phyloP scores from a whole-genome alignment of 2,113 vertebrate genomes.

The Pollachius pollachius region DNA sequence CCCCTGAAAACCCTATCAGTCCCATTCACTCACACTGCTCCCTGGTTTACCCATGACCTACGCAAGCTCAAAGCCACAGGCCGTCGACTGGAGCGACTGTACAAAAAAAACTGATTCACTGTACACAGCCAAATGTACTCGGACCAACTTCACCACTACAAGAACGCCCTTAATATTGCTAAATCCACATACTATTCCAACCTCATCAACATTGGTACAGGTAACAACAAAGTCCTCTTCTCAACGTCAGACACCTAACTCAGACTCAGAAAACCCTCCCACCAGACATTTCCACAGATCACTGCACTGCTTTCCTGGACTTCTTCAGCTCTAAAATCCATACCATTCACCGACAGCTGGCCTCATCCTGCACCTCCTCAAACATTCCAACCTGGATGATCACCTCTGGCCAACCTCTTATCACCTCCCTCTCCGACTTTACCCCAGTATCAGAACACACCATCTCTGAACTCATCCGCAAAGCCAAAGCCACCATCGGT shows the following conservation, averaged over 20 bases:
- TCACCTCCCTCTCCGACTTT: conserved; percentile 1
- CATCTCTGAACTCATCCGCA: background rate
- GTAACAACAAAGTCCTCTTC: background rate
- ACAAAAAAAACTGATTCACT: too few species aligned
- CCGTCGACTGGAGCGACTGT: background rate
- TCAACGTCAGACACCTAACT: background rate
- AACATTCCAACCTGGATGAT: background rate
- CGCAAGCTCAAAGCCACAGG: background rate
- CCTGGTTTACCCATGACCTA: background rate
- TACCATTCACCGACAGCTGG: background rate
- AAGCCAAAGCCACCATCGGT: background rate
- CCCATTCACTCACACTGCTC: background rate
- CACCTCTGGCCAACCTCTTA: background rate
- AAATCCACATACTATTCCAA: background rate
- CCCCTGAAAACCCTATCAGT: background rate
- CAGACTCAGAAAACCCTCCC: background rate
- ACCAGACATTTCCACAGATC: background rate
- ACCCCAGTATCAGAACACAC: background rate
- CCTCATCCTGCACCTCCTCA: background rate
- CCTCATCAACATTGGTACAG: background rate
- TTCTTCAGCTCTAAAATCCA: background rate
- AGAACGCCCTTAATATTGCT: background rate
- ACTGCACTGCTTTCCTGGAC: background rate
- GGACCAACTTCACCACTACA: too few species aligned
- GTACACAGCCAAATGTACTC: too few species aligned